A percentile compares a stretch with the other conserved stretches of the same genome.
Evolutionary conservation across 2,113 vertebrate genomes (phyloP).

Genomic region (Pachycephala philippinensis): DNA sequence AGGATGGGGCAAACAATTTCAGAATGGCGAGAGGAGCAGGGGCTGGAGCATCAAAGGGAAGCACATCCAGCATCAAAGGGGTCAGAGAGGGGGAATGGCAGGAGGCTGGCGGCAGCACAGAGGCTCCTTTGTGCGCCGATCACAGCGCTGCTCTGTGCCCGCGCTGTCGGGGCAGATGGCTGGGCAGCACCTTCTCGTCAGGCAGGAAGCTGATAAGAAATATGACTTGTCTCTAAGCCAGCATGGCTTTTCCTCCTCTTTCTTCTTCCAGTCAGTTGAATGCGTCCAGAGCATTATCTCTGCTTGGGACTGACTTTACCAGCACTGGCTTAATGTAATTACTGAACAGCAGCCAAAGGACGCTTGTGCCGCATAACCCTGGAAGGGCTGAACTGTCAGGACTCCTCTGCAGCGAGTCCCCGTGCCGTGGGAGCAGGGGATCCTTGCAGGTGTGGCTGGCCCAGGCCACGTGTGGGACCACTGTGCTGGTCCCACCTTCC

Average conservation of each 20-base stretch:
- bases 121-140: slow-evolving; percentile 11
- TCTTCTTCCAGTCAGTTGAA: slow-evolving; percentile 51
- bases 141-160: slow-evolving; percentile 27
- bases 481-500: not conserved
- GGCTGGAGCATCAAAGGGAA: not conserved
- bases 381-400: not conserved
- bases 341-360: slow-evolving; percentile 46
- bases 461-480: rapidly evolving
- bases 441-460: not conserved
- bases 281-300: slow-evolving; percentile 48
- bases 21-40: not conserved
- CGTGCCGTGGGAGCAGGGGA: rapidly evolving
- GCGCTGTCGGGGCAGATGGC: slow-evolving; percentile 14
- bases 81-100: not conserved
- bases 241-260: slow-evolving; percentile 53
- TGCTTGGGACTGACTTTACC: slow-evolving; percentile 43
- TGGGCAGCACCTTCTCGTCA: slow-evolving; percentile 56
- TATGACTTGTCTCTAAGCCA: slow-evolving; percentile 60
- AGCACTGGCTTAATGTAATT: slow-evolving; percentile 54
- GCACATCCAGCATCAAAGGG: not conserved
- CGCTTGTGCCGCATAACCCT: not conserved
- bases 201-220: slow-evolving; percentile 63
- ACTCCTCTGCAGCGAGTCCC: not conserved
- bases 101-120: slow-evolving; percentile 28
- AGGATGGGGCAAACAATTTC: not conserved